Base-by-base conservation (phyloP, 2,888 invertebrate species). In the Marronus borbonicus region DNA sequence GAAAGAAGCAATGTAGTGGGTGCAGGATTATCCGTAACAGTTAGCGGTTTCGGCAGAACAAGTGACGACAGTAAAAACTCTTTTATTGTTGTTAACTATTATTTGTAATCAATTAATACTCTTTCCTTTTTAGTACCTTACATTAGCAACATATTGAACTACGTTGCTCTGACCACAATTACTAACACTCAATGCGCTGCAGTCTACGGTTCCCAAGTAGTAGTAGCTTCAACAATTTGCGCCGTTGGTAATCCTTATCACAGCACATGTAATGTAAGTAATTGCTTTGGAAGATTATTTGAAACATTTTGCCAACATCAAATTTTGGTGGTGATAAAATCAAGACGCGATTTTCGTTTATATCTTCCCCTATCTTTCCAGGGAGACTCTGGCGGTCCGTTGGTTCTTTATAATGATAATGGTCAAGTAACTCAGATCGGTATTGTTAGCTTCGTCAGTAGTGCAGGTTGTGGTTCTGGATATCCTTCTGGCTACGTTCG, bases 311-410 rank as follows among this genome's bases (percentile, higher is more conserved):
- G 5, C 31, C 31, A 36, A 36, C 31, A 36, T 36, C 5, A 36
- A 5, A 36, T 36, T 36, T 36, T 36, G 4, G 31, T 36, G 24
- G 24, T 1, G 50, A 50, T 1, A 17, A 2, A 20, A 70, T 10
- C 12, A 20, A 17, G 49, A n/a, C 8, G 8, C 17, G n/a, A 55
- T 44, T 44, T 12, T 44, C 1, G 2, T 3, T 12, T 0, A 44
- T 8, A 8, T 44, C 12, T 44, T 44, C 8, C 8, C 5, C 76
- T 68, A 74, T 74, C 17, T 50, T 69, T 64, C 81, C 77, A 86
- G 86, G 86, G 86, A 66, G 86, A 86, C 80, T 84, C 83, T 70
- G 86, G 86, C 69, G 86, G 87, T 39, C 86, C 86, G 5, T 77
- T 86, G 20, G 80, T 85, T 12, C 5, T 76, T 8, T 70, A 24